These are phyloP conservation scores for Leptopilina clavipes DNA, from an alignment of 1,140 invertebrate species.

Conservation along the genomic window DNA sequence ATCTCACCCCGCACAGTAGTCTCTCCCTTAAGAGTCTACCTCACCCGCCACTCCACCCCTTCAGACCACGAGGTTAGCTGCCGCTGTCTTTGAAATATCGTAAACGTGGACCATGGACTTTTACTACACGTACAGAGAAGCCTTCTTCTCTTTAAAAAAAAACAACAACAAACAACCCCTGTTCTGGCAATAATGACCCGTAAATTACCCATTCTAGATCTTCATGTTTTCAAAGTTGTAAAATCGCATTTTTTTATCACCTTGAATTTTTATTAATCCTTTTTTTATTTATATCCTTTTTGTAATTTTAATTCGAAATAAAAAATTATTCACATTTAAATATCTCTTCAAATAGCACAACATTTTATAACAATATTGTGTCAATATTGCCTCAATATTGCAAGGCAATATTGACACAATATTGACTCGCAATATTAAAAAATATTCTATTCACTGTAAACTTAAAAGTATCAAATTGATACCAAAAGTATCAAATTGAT, in stretches of 20 bases:
- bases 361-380: no score
- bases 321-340: no score
- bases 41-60: constrained; percentile 27
- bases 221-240: neutral
- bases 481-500: no score
- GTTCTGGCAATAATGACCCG: neutral
- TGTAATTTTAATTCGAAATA: no score
- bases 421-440: no score
- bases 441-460: no score
- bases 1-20: constrained; percentile 53
- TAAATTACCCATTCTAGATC: neutral
- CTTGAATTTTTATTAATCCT: no score
- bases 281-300: neutral
- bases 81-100: constrained; percentile 22
- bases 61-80: constrained; percentile 29
- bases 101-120: constrained; percentile 23
- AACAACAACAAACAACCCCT: neutral
- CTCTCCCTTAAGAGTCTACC: constrained; percentile 39
- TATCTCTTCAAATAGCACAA: no score
- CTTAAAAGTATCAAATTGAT: no score
- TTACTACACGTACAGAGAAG: neutral
- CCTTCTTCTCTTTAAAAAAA: neutral
- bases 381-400: no score
- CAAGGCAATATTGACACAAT: no score
- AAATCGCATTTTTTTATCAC: neutral